Evolutionary conservation across 1,140 invertebrate genomes (phyloP).

Genomic region (Drosophila watanabei): DNA sequence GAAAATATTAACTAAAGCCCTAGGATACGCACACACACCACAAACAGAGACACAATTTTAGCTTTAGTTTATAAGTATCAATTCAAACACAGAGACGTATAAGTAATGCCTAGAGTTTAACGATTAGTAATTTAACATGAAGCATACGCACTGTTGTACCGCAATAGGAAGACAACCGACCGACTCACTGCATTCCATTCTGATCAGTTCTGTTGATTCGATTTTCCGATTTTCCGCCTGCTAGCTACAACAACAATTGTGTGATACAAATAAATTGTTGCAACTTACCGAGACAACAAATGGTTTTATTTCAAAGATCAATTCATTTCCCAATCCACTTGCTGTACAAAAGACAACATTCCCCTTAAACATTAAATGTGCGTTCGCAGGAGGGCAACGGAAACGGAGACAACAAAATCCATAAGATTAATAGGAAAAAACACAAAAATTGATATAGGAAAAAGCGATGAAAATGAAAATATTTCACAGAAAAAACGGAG

Average conservation of each 20-base stretch:
- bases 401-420: neutral
- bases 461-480: conserved; percentile 29
- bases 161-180: conserved; percentile 44
- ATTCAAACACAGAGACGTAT: conserved; percentile 36
- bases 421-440: conserved; percentile 30
- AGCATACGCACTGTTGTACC: conserved; percentile 81
- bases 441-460: conserved; percentile 19
- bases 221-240: conserved; percentile 34
- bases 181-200: conserved; percentile 58
- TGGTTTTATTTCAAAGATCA: conserved; percentile 41
- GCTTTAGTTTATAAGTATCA: conserved; percentile 75
- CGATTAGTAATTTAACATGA: conserved; percentile 69
- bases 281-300: conserved; percentile 45
- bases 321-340: conserved; percentile 50
- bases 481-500: conserved; percentile 26
- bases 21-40: conserved; percentile 47
- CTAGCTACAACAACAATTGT: conserved; percentile 72
- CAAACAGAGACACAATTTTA: conserved; percentile 67
- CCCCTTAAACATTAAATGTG: conserved; percentile 36
- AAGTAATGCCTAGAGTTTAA: conserved; percentile 50
- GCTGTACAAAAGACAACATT: conserved; percentile 53
- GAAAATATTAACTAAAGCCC: conserved; percentile 68
- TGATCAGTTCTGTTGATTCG: conserved; percentile 32
- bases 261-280: conserved; percentile 81
- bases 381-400: conserved; percentile 5